Evolutionary conservation across 2,888 invertebrate genomes (phyloP), one percentile per base, ranked within the genome.

Genomic region (Sarcophaga rosellei): DNA sequence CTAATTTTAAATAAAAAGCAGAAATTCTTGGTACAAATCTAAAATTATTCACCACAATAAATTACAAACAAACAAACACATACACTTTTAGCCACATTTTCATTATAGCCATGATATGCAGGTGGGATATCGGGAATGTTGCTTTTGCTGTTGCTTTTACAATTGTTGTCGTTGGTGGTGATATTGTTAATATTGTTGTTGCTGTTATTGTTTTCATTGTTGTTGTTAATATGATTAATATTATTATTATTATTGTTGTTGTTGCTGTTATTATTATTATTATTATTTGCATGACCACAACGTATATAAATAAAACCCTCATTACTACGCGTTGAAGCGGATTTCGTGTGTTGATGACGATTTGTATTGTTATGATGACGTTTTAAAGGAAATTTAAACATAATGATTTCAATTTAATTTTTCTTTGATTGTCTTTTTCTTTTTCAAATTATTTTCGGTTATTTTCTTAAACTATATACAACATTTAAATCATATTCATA

Each of bases 221-320:
- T 82, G 10, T 23, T 66, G 75, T 63, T 76, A 59, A 20, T 70
- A 21, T 25, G 35, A 59, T 74, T 47, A 69, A 69, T 75, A 78
- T 62, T 76, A 61, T 76, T 79, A 72, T 72, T 86, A 68, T 25
- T 76, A 15, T 65, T 59, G 45, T 23, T 57, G 25, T n/a, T 72
- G 59, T 6, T 72, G 70, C 66, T 73, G 3, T 17, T 57, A n/a
- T 47, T 68, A n/a, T 11, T 72, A 21, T 70, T 80, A 53, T 80
- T 80, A 23, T 72, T 59, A 66, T 80, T 75, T 62, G 47, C 87
- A 83, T 88, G 85, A 72, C 87, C 88, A 85, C 88, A 88, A 45
- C 87, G 88, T 81, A 88, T 85, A 82, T 78, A 88, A 76, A 90
- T 89, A 85, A 90, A 88, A 85, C 89, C 90, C 87, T 90, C 90